A percentile compares a stretch with the other conserved stretches of the same genome.
phyloP scores from a whole-genome alignment of 2,113 vertebrate species.

The Apistogramma diplotaenia region DNA sequence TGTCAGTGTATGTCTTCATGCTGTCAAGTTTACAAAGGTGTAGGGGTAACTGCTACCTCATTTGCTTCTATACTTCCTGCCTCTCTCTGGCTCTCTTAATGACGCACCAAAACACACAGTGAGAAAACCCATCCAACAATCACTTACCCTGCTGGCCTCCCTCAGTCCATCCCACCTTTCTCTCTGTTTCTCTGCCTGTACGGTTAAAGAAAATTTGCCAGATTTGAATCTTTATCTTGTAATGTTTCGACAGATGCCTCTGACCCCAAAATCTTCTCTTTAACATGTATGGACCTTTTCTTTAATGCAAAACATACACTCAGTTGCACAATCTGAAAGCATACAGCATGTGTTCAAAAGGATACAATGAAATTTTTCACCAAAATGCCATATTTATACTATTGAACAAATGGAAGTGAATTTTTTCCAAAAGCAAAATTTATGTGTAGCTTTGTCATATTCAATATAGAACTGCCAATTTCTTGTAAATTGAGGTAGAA shows the following conservation, averaged over 20 bases:
- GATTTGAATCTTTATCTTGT: background rate
- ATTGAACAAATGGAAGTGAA: background rate
- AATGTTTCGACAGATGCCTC: background rate
- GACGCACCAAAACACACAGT: constrained; percentile 28
- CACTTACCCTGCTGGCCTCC: background rate
- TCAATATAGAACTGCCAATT: background rate
- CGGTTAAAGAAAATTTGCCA: background rate
- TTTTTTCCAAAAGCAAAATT: background rate
- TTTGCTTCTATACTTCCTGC: background rate
- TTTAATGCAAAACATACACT: background rate
- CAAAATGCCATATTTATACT: background rate
- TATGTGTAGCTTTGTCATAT: too few species aligned
- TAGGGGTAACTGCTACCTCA: background rate
- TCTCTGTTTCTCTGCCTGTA: background rate
- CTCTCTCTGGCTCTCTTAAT: constrained; percentile 19
- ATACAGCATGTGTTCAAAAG: background rate
- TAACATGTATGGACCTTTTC: background rate
- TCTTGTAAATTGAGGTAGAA: background rate
- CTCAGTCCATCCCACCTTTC: background rate
- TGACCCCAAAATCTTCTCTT: background rate
- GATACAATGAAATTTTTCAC: background rate
- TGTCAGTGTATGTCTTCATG: background rate
- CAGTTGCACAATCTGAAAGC: background rate
- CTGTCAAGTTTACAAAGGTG: background rate
- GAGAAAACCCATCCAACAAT: background rate